Evolutionary conservation across 2,113 vertebrate species (phyloP), one percentile per base, ranked within the genome.

Genomic region (Cyanoderma ruficeps): DNA sequence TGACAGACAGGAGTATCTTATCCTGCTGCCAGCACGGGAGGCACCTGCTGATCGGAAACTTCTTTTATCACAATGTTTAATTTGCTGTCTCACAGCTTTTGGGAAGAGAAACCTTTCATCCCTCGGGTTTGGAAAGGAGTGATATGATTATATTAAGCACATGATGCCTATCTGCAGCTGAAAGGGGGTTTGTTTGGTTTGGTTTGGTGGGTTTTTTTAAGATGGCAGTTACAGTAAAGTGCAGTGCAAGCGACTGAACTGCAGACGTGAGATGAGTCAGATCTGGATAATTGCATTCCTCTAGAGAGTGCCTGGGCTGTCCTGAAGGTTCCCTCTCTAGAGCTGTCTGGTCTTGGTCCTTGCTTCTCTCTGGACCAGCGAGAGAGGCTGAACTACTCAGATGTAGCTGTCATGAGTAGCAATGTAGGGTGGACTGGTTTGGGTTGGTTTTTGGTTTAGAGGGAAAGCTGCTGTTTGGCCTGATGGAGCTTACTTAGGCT

Each of bases 1-100:
- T 90, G 90, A 86, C 84, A 91, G 93, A 71, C 90, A 93, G 74
- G 55, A 87, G 49, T 46, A 37, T 85, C 91, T 94, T 68, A 3
- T 3, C 41, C 60, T 93, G 69, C 76, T 93, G 84, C 94, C 92
- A 94, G 84, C 78, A 77, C 9, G 28, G 80, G 84, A 95, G 82
- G 87, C 93, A 96, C 89, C 70, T 91, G 84, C 89, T 95, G 93
- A 81, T 94, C 37, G 47, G 90, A 90, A 96, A 71, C 61, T 78
- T 89, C 87, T 63, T 75, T 93, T 93, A 95, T 88, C 67, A 11
- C 76, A 64, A 11, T 23, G 37, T 83, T 93, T 91, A 81, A 89
- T 88, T 95, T 93, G 82, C 76, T 86, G 85, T 90, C 76, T 94
- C 76, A 37, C 88, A 87, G 60, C 79, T 95, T 96, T 93, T 81